A percentile compares a stretch with the other conserved stretches of the same genome.
Evolutionary conservation across 2,113 vertebrate genomes (phyloP).

Genomic region (Enhydra lutris): DNA sequence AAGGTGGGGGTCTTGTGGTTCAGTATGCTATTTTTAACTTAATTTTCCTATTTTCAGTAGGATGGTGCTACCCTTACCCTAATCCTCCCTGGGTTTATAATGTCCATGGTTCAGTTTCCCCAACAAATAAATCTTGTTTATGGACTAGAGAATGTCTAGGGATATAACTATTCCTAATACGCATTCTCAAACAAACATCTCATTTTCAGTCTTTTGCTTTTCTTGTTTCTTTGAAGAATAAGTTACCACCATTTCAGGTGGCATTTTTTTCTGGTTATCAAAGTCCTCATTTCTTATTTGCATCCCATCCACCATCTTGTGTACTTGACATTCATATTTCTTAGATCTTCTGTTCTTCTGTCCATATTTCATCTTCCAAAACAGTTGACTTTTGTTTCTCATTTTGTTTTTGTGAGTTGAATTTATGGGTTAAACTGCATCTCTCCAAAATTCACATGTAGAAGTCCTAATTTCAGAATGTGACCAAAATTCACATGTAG

Average conservation of each 20-base stretch:
- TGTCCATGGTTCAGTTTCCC: neutral
- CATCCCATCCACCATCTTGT: neutral
- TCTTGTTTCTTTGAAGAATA: neutral
- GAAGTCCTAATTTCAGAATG: too few relatives aligned
- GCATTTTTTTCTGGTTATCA: neutral
- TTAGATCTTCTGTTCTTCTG: neutral
- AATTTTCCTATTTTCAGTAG: neutral
- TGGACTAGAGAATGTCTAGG: neutral
- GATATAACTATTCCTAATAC: neutral
- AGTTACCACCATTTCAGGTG: neutral
- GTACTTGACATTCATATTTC: neutral
- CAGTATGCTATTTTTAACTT: neutral
- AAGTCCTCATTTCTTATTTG: neutral
- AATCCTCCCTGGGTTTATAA: neutral
- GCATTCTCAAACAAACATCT: conserved; percentile 7
- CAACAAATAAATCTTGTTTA: neutral
- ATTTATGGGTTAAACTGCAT: too few relatives aligned
- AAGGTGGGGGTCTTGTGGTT: neutral
- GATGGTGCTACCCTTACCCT: rapidly evolving
- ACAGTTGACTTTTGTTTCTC: too few relatives aligned
- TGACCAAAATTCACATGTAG: too few relatives aligned
- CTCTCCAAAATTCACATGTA: too few relatives aligned
- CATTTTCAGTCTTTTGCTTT: neutral
- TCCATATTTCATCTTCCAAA: too few relatives aligned
- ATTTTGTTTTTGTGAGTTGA: too few relatives aligned